phyloP scores from a whole-genome alignment of 2,113 vertebrate species.

The Dicerorhinus sumatrensis region DNA sequence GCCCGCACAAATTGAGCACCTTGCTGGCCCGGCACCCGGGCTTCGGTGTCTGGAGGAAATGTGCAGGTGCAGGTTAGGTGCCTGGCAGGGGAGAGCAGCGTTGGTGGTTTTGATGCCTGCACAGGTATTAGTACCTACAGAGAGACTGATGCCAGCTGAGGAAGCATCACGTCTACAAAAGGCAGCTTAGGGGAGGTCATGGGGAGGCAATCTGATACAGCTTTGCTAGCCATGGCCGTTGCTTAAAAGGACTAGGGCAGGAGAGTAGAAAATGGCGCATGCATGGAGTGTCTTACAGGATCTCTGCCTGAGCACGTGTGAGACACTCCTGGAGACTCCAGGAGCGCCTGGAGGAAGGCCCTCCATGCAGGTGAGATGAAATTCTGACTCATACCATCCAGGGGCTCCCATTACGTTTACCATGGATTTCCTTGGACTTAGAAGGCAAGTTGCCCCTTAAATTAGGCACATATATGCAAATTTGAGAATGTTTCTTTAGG shows the following conservation, averaged over 20 bases:
- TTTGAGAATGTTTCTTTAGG: constrained; percentile 21
- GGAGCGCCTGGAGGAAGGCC: background rate
- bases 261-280: background rate
- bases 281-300: background rate
- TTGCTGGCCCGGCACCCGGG: background rate
- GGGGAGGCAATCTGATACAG: background rate
- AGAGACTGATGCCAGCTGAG: background rate
- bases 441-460: background rate
- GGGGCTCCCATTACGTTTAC: background rate
- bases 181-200: background rate
- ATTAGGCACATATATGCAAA: background rate
- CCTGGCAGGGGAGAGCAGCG: background rate
- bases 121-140: background rate
- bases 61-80: background rate
- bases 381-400: background rate
- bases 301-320: background rate
- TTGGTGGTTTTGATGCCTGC: no score
- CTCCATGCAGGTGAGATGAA: background rate
- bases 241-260: background rate
- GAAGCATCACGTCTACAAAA: background rate
- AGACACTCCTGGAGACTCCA: background rate
- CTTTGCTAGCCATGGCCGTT: background rate
- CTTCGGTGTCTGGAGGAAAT: background rate
- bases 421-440: background rate
- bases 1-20: background rate